Percentiles rank a stretch among this genome's conserved stretches.
These are phyloP conservation scores for Polypedilum vanderplanki DNA, from an alignment of 1,140 invertebrate genomes.

Conservation along the genomic window DNA sequence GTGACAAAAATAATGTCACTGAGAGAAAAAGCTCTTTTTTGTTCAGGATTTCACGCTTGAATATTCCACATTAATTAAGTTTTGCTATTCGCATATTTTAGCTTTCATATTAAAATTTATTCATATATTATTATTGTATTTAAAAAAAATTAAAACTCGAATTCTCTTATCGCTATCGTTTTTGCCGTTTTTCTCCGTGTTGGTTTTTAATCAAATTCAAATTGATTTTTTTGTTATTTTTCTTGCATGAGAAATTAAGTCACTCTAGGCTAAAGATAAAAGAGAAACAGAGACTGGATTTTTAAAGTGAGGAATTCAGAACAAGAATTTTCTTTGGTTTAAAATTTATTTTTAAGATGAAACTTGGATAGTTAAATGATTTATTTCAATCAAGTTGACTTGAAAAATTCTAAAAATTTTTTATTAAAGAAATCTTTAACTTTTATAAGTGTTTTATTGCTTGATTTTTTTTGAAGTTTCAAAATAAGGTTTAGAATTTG, in stretches of 20 bases:
- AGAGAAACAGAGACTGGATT: no score
- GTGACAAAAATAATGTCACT: not conserved
- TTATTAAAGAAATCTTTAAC: no score
- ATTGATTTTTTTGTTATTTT: not conserved
- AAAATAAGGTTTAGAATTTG: no score
- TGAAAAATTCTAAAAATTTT: no score
- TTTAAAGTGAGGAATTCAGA: no score
- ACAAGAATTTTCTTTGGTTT: no score
- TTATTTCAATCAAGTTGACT: no score
- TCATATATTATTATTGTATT: constrained; percentile 12
- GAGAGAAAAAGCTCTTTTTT: not conserved
- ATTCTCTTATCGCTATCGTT: not conserved
- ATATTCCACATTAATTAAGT: constrained; percentile 19
- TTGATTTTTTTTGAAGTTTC: no score
- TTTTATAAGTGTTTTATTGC: no score
- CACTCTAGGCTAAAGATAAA: not conserved
- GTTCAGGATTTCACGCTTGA: not conserved
- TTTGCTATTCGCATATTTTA: not conserved
- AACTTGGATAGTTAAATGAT: no score
- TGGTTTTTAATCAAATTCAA: constrained; percentile 8
- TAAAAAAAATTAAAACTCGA: not conserved
- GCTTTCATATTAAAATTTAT: not conserved
- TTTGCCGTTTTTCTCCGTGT: not conserved
- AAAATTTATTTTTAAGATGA: no score
- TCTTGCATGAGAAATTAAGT: not conserved